phyloP scores from a whole-genome alignment of 1,140 invertebrate genomes.

The Zaprionus tsacasi region DNA sequence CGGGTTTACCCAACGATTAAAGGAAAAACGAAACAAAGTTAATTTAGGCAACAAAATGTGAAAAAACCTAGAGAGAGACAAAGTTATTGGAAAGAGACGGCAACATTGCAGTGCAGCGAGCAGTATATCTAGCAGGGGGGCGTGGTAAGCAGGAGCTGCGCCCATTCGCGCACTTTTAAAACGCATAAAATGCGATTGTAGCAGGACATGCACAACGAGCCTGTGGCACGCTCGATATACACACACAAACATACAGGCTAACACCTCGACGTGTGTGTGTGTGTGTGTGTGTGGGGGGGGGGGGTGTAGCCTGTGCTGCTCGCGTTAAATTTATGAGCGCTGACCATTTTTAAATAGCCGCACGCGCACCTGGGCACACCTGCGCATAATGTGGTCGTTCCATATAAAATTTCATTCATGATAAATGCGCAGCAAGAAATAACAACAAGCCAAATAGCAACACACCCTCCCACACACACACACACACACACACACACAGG shows the following conservation, averaged over 20 bases:
- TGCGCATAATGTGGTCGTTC: constrained; percentile 76
- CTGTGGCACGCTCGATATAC: constrained; percentile 41
- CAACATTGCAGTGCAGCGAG: too few species aligned
- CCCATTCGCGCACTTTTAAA: background rate
- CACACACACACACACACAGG: background rate
- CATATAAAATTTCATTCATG: constrained; percentile 61
- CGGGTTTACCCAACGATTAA: too few species aligned
- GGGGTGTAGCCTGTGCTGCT: constrained; percentile 14
- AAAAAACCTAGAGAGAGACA: too few species aligned
- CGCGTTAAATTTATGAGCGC: constrained; percentile 69
- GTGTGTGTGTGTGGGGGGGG: constrained; percentile 1
- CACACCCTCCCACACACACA: background rate
- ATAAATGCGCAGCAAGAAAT: constrained; percentile 53
- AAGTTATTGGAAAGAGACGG: too few species aligned
- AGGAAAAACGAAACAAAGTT: too few species aligned
- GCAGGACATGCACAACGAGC: constrained; percentile 36
- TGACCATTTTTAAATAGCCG: constrained; percentile 80
- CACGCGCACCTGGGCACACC: constrained; percentile 76
- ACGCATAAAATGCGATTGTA: constrained; percentile 65
- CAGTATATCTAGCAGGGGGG: too few species aligned
- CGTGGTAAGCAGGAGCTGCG: background rate
- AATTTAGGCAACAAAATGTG: too few species aligned
- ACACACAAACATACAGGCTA: constrained; percentile 2
- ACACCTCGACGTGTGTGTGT: background rate
- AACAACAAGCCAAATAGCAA: constrained; percentile 45